Percentiles rank a stretch among this genome's conserved stretches.
phyloP scores from a whole-genome alignment of 2,113 vertebrate genomes.

The Bos indicus region DNA sequence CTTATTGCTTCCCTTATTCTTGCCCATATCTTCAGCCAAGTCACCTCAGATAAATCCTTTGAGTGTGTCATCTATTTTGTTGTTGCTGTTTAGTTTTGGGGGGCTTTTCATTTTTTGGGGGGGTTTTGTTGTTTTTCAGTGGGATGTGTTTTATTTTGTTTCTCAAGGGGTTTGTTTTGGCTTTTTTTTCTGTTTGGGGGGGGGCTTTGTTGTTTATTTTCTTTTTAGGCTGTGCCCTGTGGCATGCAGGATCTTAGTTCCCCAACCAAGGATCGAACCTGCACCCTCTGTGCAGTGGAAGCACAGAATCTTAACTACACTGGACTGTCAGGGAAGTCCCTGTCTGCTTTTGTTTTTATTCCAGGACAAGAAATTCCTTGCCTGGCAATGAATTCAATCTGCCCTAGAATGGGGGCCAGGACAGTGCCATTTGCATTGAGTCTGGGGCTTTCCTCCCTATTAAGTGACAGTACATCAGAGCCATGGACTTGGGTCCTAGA shows the following conservation, averaged over 20 bases:
- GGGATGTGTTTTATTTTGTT: background rate
- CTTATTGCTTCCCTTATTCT: background rate
- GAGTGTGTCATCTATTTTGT: background rate
- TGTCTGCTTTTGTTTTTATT: background rate
- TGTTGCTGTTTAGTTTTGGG: background rate
- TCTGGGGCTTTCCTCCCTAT: background rate
- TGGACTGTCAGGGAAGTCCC: background rate
- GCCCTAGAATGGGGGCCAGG: background rate
- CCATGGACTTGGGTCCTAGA: background rate
- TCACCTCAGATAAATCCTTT: background rate
- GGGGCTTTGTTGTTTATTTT: background rate
- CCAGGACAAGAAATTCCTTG: background rate
- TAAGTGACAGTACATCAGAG: background rate
- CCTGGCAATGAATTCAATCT: background rate
- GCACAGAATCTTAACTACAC: background rate
- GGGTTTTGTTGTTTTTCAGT: background rate
- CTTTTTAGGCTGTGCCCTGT: background rate
- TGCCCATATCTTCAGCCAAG: background rate
- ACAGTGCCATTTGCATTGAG: background rate
- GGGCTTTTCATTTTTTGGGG: background rate
- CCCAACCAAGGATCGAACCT: background rate
- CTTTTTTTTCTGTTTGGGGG: background rate
- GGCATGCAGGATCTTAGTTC: background rate
- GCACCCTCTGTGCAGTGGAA: background rate
- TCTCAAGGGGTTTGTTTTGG: background rate